Percentiles rank a stretch among this genome's conserved stretches.
Conservation (phyloP, 2,888 invertebrate species). For the Gastrophysa polygoni region DNA sequence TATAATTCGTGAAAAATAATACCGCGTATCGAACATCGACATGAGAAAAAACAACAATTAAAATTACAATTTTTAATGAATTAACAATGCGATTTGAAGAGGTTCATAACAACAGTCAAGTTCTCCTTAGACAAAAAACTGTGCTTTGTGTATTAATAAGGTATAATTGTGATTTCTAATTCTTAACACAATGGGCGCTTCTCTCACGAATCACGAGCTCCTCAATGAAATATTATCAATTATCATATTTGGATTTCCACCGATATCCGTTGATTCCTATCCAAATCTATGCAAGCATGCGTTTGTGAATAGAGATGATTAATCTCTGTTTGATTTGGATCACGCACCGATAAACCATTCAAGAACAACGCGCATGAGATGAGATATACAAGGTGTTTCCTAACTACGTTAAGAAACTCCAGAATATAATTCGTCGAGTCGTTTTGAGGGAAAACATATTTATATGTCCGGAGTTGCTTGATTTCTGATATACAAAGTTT, state of each 20-base stretch:
- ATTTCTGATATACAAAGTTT: no score
- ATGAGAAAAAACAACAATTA: slow-evolving; percentile 30
- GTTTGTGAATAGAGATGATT: no score
- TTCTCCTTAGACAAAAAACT: slow-evolving; percentile 9
- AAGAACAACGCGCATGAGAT: no score
- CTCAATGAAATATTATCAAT: neutral
- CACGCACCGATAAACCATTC: no score
- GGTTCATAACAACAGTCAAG: slow-evolving; percentile 24
- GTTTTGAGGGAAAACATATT: no score
- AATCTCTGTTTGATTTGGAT: no score
- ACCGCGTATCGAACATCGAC: slow-evolving; percentile 16
- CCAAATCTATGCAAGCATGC: no score
- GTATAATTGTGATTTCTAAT: neutral
- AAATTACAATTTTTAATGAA: slow-evolving; percentile 23
- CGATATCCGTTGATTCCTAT: neutral
- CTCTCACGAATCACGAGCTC: neutral
- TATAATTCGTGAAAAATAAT: slow-evolving; percentile 29
- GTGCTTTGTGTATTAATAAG: slow-evolving; percentile 2
- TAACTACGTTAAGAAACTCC: no score
- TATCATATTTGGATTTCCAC: neutral
- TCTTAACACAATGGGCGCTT: neutral
- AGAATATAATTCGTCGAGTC: no score
- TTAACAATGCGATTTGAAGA: slow-evolving; percentile 29
- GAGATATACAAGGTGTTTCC: no score
- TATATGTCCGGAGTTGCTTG: no score